Conservation (phyloP, 2,797 vertebrate genomes). For the Epinephelus malabaricus region DNA sequence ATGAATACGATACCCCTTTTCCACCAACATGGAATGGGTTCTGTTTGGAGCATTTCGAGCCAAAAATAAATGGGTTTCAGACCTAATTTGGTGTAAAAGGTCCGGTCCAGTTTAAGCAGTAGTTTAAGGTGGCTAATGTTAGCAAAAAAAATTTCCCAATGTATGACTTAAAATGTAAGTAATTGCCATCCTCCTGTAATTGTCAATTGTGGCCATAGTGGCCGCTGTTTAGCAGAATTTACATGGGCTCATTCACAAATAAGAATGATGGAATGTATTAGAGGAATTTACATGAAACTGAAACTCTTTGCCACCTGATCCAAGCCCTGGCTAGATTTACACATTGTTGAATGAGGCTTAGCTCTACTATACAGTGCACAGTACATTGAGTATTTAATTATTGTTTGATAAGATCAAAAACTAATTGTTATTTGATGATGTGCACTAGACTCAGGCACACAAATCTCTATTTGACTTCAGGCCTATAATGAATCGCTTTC, state of each 20-base stretch:
- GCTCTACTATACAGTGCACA: background rate
- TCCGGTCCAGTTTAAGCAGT: background rate
- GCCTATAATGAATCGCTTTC: background rate
- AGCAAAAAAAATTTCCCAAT: too few species aligned
- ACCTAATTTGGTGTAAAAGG: too few species aligned
- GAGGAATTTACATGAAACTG: background rate
- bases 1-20: background rate
- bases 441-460: background rate
- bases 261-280: background rate
- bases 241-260: background rate
- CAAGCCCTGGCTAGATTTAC: too few species aligned
- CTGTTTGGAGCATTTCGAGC: too few species aligned
- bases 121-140: background rate
- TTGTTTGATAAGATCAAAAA: background rate
- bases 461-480: background rate
- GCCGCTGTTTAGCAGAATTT: too few species aligned
- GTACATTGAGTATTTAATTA: background rate
- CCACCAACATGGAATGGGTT: too few species aligned
- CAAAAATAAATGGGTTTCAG: too few species aligned
- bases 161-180: too few species aligned
- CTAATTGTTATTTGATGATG: background rate
- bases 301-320: background rate
- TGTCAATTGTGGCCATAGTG: too few species aligned
- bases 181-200: too few species aligned
- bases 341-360: too few species aligned